Base-by-base conservation (phyloP, 64 coral and sea anemone genomes). In the Stichodactyla helianthus region DNA sequence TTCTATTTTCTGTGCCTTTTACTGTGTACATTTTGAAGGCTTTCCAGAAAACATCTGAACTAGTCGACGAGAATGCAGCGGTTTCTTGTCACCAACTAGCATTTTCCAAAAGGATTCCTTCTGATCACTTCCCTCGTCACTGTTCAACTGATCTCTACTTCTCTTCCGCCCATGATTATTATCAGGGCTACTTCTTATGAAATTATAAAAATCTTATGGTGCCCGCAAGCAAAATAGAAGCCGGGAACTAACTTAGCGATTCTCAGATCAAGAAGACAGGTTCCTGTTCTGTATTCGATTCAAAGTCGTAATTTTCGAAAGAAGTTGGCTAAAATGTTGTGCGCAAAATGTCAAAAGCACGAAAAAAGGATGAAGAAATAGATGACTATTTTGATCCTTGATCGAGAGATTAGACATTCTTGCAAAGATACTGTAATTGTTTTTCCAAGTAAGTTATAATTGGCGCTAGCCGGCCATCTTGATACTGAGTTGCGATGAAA, bases 231-330 rank as follows among this genome's bases (percentile, higher is more conserved):
- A 8, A 5, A 31, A 23, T 61, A 83, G 55, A n/a, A n/a, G n/a
- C n/a, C n/a, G n/a, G n/a, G n/a, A n/a, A n/a, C n/a, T n/a, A n/a
- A 79, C 20, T 20, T 28, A 54, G 44, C 59, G 16, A 13, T 91
- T 22, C 18, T 82, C 14, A 79, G 79, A 28, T 64, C 84, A 6
- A 84, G 89, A 12, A 91, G 85, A 71, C 89, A 79, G 0, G 85
- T 91, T 86, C 89, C 89, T 7, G 63, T 86, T 70, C 55, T 91
- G 12, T 91, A 91, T 22, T 91, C 85, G 10, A 58, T 91, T 82
- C 62, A 82, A 54, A 91, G 89, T 82, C 71, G 50, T 3, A 25
- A 64, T 54, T 91, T 91, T 31, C 56, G 89, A 54, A 53, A 51
- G 16, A 77, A 53, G 31, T 55, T 91, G 16, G 77, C n/a, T 8